phyloP scores from a whole-genome alignment of 2,797 vertebrate genomes.

The Australoheros facetus region DNA sequence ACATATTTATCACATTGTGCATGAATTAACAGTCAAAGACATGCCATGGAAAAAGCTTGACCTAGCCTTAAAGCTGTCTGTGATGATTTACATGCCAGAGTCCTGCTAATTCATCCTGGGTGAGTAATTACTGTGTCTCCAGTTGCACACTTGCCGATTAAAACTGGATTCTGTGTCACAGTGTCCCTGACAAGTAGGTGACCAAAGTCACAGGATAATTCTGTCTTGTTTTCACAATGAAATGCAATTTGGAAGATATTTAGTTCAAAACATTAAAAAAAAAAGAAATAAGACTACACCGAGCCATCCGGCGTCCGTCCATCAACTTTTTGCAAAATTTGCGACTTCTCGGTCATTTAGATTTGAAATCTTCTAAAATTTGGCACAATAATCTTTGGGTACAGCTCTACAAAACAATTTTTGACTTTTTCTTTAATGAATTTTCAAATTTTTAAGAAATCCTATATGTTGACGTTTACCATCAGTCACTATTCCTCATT shows the following conservation, averaged over 20 bases:
- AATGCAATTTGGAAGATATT: not conserved
- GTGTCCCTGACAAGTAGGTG: conserved; percentile 29
- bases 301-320: no score
- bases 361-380: no score
- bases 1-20: conserved; percentile 22
- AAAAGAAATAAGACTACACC: no score
- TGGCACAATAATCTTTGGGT: no score
- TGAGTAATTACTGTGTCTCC: conserved; percentile 54
- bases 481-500: no score
- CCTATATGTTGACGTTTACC: no score
- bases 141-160: conserved; percentile 46
- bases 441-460: no score
- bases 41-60: conserved; percentile 27
- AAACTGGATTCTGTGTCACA: conserved; percentile 24
- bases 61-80: conserved; percentile 37
- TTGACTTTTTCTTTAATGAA: no score
- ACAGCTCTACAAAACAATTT: no score
- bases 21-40: conserved; percentile 48
- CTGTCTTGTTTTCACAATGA: not conserved
- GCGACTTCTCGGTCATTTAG: no score
- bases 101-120: conserved; percentile 30
- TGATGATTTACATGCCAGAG: conserved; percentile 50
- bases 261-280: not conserved
- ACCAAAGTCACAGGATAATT: not conserved
- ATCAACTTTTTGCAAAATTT: no score